phyloP scores from a whole-genome alignment of 2,797 vertebrate species.

The Pangasius macronema region DNA sequence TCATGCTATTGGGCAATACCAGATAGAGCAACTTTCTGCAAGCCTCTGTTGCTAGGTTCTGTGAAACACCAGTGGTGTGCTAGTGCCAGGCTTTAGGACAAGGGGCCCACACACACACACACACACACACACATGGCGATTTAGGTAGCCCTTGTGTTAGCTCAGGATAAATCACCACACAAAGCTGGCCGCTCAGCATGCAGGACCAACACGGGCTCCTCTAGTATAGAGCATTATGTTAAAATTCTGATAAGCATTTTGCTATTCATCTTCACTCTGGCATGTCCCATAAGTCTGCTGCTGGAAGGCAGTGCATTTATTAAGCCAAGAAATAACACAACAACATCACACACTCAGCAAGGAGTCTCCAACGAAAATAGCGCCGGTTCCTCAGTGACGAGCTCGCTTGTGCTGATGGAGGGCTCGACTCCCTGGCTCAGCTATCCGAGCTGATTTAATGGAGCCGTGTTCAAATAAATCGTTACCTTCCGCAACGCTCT shows the following conservation, averaged over 20 bases:
- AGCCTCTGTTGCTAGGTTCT: background rate
- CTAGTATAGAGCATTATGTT: constrained; percentile 23
- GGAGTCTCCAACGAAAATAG: background rate
- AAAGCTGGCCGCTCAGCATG: background rate
- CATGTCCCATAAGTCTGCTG: constrained; percentile 27
- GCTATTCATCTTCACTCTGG: constrained; percentile 34
- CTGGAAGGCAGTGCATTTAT: constrained; percentile 19
- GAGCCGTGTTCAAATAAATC: constrained; percentile 41
- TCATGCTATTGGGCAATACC: background rate
- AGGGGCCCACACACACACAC: background rate
- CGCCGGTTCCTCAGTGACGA: background rate
- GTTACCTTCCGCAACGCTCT: constrained; percentile 45
- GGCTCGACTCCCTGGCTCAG: constrained; percentile 3
- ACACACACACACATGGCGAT: no score
- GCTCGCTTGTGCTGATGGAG: constrained; percentile 7
- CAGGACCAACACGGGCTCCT: background rate
- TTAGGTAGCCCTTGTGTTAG: background rate
- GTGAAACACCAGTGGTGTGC: background rate
- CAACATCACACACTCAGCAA: background rate
- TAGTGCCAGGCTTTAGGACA: background rate
- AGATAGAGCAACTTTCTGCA: background rate
- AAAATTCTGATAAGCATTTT: constrained; percentile 20
- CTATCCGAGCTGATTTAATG: constrained; percentile 29
- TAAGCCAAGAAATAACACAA: constrained; percentile 10
- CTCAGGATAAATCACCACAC: constrained; percentile 6